A percentile compares a stretch with the other conserved stretches of the same genome.
phyloP scores from a whole-genome alignment of 2,113 vertebrate genomes.

The Salvelinus namaycush region DNA sequence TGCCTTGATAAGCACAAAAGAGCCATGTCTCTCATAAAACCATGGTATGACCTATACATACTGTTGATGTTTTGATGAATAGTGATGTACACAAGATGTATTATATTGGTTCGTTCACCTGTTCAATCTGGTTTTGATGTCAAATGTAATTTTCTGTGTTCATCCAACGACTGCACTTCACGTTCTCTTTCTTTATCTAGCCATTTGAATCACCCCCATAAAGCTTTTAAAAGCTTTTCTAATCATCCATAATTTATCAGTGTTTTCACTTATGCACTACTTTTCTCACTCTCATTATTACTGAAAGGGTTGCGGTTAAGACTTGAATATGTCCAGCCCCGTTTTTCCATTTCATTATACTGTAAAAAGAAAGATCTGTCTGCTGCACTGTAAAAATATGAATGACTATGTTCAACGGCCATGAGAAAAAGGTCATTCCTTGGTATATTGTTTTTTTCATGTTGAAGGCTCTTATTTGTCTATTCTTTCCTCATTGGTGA shows the following conservation, averaged over 20 bases:
- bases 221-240: slow-evolving; percentile 76
- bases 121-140: slow-evolving; percentile 72
- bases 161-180: slow-evolving; percentile 35
- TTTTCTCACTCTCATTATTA: slow-evolving; percentile 72
- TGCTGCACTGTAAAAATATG: background rate
- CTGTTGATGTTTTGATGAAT: background rate
- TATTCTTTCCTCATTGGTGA: background rate
- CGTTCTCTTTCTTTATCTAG: slow-evolving; percentile 66
- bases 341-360: slow-evolving; percentile 30
- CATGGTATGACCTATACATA: background rate
- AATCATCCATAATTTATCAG: slow-evolving; percentile 77
- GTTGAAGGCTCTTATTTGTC: background rate
- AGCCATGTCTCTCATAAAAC: background rate
- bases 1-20: background rate
- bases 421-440: background rate
- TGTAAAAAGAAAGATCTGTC: slow-evolving; percentile 34
- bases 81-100: too few species aligned
- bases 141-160: slow-evolving; percentile 69
- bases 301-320: slow-evolving; percentile 66
- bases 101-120: slow-evolving; percentile 69
- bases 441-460: background rate
- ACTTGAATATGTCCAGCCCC: slow-evolving; percentile 14
- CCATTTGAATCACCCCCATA: slow-evolving; percentile 65
- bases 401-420: too few species aligned
- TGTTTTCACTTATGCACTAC: slow-evolving; percentile 71